Conservation (phyloP, 1,140 invertebrate genomes). For the Hycleus phaleratus region DNA sequence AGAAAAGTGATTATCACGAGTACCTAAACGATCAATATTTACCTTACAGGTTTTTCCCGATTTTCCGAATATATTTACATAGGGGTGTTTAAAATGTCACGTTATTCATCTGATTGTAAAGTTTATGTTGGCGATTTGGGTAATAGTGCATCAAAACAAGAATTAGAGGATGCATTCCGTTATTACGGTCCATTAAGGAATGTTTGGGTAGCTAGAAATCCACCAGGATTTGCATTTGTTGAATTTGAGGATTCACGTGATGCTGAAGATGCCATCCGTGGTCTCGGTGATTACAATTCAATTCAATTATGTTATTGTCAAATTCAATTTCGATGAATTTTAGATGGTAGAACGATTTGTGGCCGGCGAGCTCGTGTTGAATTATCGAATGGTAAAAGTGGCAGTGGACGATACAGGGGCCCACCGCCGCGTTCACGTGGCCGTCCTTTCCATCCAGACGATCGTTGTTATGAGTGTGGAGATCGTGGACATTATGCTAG, state of each 20-base stretch:
- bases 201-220: constrained; percentile 92
- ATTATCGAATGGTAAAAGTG: constrained; percentile 77
- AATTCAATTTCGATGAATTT: background rate
- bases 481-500: constrained; percentile 85
- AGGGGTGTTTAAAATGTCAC: constrained; percentile 51
- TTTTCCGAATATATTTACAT: no score
- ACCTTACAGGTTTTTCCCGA: no score
- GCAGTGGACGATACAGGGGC: constrained; percentile 49
- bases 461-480: constrained; percentile 88
- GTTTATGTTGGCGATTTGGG: constrained; percentile 94
- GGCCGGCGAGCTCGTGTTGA: constrained; percentile 86
- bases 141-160: constrained; percentile 80
- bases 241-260: constrained; percentile 88
- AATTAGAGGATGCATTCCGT: constrained; percentile 88
- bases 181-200: constrained; percentile 90
- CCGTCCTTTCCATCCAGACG: constrained; percentile 68
- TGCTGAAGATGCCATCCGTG: constrained; percentile 85
- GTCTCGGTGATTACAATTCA: constrained; percentile 46
- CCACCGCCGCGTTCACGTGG: constrained; percentile 49
- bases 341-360: constrained; percentile 74
- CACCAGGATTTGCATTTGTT: constrained; percentile 90
- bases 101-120: constrained; percentile 83
- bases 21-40: no score
- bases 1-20: no score
- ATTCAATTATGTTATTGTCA: constrained; percentile 6